Base-by-base conservation (phyloP, 2,113 vertebrate genomes). In the Brachionichthys hirsutus region DNA sequence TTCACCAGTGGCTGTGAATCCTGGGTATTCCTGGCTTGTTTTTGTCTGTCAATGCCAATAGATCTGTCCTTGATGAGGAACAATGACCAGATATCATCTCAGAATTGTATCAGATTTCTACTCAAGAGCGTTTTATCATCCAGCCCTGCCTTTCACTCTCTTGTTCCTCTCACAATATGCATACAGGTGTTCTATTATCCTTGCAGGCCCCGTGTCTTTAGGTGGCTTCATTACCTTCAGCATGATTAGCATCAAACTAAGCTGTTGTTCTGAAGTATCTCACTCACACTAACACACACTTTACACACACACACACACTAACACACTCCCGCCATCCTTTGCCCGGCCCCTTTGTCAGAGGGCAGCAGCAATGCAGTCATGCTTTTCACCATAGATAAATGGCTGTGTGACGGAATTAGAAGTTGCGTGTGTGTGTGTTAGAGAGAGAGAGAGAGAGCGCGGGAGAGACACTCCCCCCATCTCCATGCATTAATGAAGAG, bases 321-420 rank as follows among this genome's bases (percentile, higher is more conserved):
- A 18, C 36, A 44, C 24, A 45, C 45, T 30, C 46, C 22, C 47
- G 13, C 16, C 35, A 34, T 10, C 60, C 17, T 35, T 34, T 38
- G 38, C 2, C 48, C 7, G 54, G 50, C 64, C 20, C 16, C 34
- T 47, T 68, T 86, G 80, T 82, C 76, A 68, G 53, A 53, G 81
- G 68, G 72, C 70, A 59, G 43, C 20, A 3, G 44, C 55, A 49
- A 57, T 62, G 57, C 65, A 77, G 85, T 85, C 78, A 53, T 76
- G 78, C 80, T 68, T 81, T 84, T 88, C 86, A 87, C 67, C 48
- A 60, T 12, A 59, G 75, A 86, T 86, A 87, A 85, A 72, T 57
- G 61, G 36, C 66, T 43, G 17, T 61, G 76, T 69, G 52, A 59
- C n/a, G 66, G 68, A 67, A 62, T 63, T 49, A 62, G 68, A 57